Base-by-base conservation (phyloP, 2,888 invertebrate genomes). In the Agriopis aurantiaria region DNA sequence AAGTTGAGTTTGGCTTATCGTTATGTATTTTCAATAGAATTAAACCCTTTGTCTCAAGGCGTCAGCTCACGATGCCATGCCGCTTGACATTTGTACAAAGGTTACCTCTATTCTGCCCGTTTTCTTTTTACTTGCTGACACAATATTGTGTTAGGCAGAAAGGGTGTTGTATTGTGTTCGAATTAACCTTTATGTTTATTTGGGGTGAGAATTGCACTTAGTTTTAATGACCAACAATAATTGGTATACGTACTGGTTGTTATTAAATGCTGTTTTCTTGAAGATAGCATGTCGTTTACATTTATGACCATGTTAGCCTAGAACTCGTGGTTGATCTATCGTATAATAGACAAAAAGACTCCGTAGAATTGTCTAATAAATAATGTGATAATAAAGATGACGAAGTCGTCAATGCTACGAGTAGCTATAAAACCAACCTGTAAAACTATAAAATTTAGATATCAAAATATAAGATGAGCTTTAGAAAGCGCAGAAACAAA, bases 11-110 rank as follows among this genome's bases (percentile, higher is more conserved):
- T 89, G 52, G 85, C 81, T 80, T 79, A 80, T 75, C 73, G 65
- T 76, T 60, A 75, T 76, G 75, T 71, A 78, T 80, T 78, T 83
- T 82, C 81, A 84, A 88, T 88, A 84, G 88, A 88, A 88, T 88
- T 90, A 87, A 93, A 90, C 91, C 91, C 92, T 92, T 93, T 92
- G 93, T 93, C 92, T 92, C 88, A 92, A 92, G 91, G 90, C 88
- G 87, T 87, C 84, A 55, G 49, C 59, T 84, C 84, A 84, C 85
- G 88, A 83, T 87, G 85, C 85, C 80, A 85, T 87, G 86, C 87
- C 88, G 89, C 85, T 84, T 94, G 94, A 89, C 94, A 94, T 94
- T 94, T 93, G 83, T 88, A 83, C 83, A 93, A 94, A 94, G 93
- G 94, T 93, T 88, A 91, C 88, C 87, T 86, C 87, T 81, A 85